These are phyloP conservation scores for Lerista edwardsae DNA, from an alignment of 2,797 vertebrate species.

Conservation along the genomic window DNA sequence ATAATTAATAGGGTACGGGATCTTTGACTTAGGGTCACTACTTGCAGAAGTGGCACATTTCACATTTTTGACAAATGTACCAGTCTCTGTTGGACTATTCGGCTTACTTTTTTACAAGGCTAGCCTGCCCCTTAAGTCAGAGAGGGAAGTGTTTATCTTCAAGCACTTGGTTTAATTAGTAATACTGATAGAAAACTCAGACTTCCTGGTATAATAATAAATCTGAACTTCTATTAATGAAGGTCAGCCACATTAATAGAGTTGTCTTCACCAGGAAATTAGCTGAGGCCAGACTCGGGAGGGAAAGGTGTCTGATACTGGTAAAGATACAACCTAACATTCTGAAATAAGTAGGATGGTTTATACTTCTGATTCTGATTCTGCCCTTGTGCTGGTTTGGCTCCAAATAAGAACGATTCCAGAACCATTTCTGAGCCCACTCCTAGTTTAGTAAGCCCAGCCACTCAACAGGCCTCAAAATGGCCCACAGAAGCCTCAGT, in stretches of 20 bases:
- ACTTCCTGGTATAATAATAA: constrained; percentile 40
- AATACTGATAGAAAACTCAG: constrained; percentile 6
- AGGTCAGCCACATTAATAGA: not conserved
- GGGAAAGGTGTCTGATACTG: not conserved
- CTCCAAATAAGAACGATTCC: too few species aligned
- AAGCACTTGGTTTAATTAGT: constrained; percentile 24
- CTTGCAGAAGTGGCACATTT: constrained; percentile 10
- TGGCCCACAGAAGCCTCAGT: too few species aligned
- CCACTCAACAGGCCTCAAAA: too few species aligned
- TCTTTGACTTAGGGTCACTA: not conserved
- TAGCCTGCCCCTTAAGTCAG: not conserved
- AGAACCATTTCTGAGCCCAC: too few species aligned
- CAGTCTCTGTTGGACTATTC: not conserved
- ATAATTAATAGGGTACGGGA: not conserved
- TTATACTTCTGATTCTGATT: constrained; percentile 14
- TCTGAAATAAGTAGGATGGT: constrained; percentile 19
- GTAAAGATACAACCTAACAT: constrained; percentile 25
- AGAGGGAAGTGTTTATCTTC: constrained; percentile 20
- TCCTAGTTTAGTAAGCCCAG: too few species aligned
- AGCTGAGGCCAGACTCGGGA: not conserved
- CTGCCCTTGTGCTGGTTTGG: too few species aligned
- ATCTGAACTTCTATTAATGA: constrained; percentile 10
- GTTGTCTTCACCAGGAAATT: constrained; percentile 6
- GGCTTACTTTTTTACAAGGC: not conserved
- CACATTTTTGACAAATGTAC: constrained; percentile 25